Evolutionary conservation across 2,113 vertebrate genomes (phyloP).

Genomic region (Python bivittatus): DNA sequence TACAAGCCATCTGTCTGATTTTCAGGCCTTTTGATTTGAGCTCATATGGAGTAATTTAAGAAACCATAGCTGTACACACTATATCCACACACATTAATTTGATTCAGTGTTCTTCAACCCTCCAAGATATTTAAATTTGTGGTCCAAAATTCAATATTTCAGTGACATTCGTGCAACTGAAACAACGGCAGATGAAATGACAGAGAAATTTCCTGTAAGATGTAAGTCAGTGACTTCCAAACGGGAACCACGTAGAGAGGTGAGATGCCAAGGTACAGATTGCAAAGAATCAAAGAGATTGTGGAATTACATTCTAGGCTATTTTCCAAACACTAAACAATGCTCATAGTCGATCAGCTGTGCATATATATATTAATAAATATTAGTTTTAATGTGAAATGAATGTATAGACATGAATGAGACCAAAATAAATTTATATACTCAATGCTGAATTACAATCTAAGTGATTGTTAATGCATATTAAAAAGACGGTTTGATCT

Average conservation of each 20-base stretch:
- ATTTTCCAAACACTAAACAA: neutral
- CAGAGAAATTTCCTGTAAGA: neutral
- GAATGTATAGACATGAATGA: neutral
- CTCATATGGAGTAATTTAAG: neutral
- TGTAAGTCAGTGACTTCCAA: neutral
- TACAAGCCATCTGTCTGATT: neutral
- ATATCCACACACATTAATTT: neutral
- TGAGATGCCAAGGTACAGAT: neutral
- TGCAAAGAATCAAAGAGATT: neutral
- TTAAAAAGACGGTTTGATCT: constrained; percentile 33
- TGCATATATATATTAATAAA: neutral
- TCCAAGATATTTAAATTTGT: neutral
- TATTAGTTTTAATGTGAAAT: neutral
- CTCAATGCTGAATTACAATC: neutral
- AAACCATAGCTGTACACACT: neutral
- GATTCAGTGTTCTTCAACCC: neutral
- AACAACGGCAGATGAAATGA: neutral
- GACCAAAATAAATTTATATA: neutral
- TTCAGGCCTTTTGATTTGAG: neutral
- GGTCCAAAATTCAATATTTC: neutral
- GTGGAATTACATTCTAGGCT: neutral
- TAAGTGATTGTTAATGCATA: neutral
- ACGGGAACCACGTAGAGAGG: neutral
- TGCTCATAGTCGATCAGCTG: neutral
- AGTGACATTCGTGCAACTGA: neutral